Evolutionary conservation across 2,888 invertebrate genomes (phyloP).

Genomic region (Torymus auratus): DNA sequence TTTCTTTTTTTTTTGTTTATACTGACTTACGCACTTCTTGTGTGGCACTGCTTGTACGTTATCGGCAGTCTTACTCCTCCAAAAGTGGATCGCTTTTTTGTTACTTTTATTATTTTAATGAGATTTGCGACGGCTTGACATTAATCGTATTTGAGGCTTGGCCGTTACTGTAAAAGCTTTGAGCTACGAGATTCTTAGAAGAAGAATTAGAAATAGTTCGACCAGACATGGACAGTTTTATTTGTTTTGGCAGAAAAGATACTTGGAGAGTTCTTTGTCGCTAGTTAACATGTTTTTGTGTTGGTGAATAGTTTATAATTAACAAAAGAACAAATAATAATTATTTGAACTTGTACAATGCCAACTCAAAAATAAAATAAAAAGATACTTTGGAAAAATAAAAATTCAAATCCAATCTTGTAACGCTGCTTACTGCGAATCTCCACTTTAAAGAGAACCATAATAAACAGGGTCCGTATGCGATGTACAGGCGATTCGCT

Average conservation of each 20-base stretch:
- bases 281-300: too few relatives aligned
- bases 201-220: neutral
- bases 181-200: neutral
- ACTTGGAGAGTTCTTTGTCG: neutral
- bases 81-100: constrained; percentile 23
- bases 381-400: neutral
- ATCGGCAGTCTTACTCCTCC: constrained; percentile 47
- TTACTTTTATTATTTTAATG: constrained; percentile 1
- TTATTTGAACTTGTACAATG: too few relatives aligned
- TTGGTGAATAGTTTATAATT: too few relatives aligned
- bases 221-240: neutral
- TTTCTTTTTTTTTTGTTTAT: constrained; percentile 1
- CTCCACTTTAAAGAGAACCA: constrained; percentile 22
- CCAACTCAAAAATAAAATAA: neutral
- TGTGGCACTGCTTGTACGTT: constrained; percentile 49
- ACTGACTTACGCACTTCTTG: constrained; percentile 26
- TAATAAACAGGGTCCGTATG: constrained; percentile 16
- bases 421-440: neutral
- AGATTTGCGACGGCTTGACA: too few relatives aligned
- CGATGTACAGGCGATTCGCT: neutral
- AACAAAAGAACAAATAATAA: too few relatives aligned
- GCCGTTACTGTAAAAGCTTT: neutral
- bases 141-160: too few relatives aligned
- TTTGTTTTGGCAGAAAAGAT: neutral
- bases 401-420: neutral